A percentile compares a stretch with the other conserved stretches of the same genome.
Evolutionary conservation across 2,888 invertebrate species (phyloP).

Genomic region (Rambutsinella grinnellia): DNA sequence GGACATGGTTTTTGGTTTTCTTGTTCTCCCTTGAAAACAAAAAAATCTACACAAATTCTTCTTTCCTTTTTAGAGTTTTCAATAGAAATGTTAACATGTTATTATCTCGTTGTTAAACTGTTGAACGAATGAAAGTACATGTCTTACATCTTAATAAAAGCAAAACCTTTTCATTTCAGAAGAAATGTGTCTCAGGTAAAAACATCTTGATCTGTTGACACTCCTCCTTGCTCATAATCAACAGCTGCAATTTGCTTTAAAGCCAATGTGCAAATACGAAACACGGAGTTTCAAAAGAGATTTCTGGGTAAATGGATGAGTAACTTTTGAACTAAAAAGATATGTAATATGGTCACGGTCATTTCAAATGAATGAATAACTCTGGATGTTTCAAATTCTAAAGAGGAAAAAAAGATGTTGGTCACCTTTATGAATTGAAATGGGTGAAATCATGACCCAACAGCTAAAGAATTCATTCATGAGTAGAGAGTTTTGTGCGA

Average conservation of each 20-base stretch:
- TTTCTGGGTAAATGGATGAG: neutral
- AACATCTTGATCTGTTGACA: conserved; percentile 17
- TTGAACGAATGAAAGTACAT: too few species aligned
- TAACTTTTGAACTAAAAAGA: neutral
- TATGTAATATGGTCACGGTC: conserved; percentile 14
- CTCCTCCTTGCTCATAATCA: conserved; percentile 8
- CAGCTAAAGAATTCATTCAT: too few species aligned
- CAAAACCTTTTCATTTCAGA: neutral
- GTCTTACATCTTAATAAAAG: conserved; percentile 29
- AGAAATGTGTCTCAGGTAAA: neutral
- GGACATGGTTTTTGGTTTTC: conserved; percentile 45
- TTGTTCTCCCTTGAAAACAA: conserved; percentile 22
- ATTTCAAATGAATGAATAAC: conserved; percentile 11
- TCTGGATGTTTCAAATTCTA: neutral
- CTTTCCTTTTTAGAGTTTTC: too few species aligned
- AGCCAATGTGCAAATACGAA: conserved; percentile 6
- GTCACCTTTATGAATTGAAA: too few species aligned
- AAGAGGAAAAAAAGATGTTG: too few species aligned
- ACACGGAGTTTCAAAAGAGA: neutral
- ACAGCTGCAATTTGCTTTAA: conserved; percentile 37
- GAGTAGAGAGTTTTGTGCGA: too few species aligned
- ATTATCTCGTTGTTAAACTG: too few species aligned
- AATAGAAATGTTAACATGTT: too few species aligned
- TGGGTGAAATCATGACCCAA: too few species aligned
- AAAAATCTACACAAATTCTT: too few species aligned